Evolutionary conservation across 2,797 vertebrate genomes (phyloP), one percentile per base, ranked within the genome.

Genomic region (Enteromius viviparus): DNA sequence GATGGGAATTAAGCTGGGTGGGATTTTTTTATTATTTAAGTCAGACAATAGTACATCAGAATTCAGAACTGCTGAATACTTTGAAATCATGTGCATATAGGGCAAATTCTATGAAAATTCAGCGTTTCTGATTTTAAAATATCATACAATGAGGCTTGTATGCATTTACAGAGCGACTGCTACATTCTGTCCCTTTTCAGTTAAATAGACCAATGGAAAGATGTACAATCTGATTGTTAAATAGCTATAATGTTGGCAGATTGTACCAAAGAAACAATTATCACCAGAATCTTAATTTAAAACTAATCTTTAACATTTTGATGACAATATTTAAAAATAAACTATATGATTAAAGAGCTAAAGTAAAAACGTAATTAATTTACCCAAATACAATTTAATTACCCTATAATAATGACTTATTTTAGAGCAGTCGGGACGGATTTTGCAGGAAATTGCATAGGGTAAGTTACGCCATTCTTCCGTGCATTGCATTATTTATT

Each of bases 121-220:
- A 42, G 65, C 40, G 64, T 78, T 55, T 78, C 49, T 29, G 12
- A 40, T 55, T 40, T n/a, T 42, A 72, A 69, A 32, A 62, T 15
- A 15, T 60, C 8, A 49, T 62, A 49, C 17, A 47, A 47, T 26
- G 5, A 64, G 12, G 32, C 12, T 53, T 75, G 15, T 62, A 21
- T 69, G 58, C 58, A 81, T 49, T 11, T 14, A 64, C 80, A 65
- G 4, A 64, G 14, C 6, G 2, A 70, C 26, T 45, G 68, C 26
- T 64, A 34, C 4, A 64, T 64, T 12, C 62, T 68, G 4, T 7
- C 0, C 23, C 40, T 7, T 51, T 51, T 9, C 1, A 49, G 58
- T 49, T 74, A 40, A 64, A 81, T 58, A 64, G 29, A 40, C 64
- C 42, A 66, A 51, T 78, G 21, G 21, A 49, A 78, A 78, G 6